Base-by-base conservation (phyloP, 2,888 invertebrate species). In the Drosophila mulleri region DNA sequence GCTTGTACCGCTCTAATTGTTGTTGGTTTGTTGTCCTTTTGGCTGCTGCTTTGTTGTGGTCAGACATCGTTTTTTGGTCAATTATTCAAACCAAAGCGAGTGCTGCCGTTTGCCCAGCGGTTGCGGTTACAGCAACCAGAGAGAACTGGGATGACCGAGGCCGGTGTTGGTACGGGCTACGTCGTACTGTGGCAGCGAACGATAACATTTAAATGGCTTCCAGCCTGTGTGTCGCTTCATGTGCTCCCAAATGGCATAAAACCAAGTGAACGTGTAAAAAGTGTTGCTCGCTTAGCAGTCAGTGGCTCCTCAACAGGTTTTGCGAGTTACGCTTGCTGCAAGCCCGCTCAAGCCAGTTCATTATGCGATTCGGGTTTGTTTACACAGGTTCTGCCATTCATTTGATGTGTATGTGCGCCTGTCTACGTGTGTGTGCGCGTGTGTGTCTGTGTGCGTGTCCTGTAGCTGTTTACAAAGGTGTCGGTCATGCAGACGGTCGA, bases 391-490 rank as follows among this genome's bases (percentile, higher is more conserved):
- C 63, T 60, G 20, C 62, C 59, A 45, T 67, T 20, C 53, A 35
- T 53, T 29, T 44, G 42, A n/a, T 26, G 26, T 29, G n/a, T 23
- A 18, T 76, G 54, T 65, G 44, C 37, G n/a, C n/a, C 16, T 50
- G 54, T 65, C 32, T 32, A 9, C 11, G 52, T 58, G 23, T 39
- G 9, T 18, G 41, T 58, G 35, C 12, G 26, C 35, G 23, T 44
- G 9, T 29, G 3, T 41, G 35, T 58, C 47, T 54, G 44, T 35
- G 63, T 39, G 57, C 44, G 67, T n/a, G 42, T 68, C 37, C 42
- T 78, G 72, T 54, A 72, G 73, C 56, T 88, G 79, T 88, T 83
- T 88, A 71, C 77, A 71, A 75, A 85, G 86, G 83, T 81, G 88
- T 81, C 88, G 78, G 88, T 83, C 86, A 78, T 68, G 79, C 72